Evolutionary conservation across 2,113 vertebrate species (phyloP).

Genomic region (Lagopus leucura): DNA sequence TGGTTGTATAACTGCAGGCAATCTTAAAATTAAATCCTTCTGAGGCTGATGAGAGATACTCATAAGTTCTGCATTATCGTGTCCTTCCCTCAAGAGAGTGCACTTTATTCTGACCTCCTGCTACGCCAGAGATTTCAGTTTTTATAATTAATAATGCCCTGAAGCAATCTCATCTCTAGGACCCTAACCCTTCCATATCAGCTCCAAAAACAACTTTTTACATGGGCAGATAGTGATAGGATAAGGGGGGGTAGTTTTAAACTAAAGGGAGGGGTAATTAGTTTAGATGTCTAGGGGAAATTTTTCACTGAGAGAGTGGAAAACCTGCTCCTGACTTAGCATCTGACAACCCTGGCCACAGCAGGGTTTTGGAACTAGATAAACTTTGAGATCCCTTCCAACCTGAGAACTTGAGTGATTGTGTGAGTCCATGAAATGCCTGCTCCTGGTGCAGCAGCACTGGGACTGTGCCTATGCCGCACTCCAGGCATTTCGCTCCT

Average conservation of each 20-base stretch:
- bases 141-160: background rate
- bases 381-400: no score
- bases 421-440: background rate
- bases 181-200: background rate
- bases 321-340: no score
- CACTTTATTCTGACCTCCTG: background rate
- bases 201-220: background rate
- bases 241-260: no score
- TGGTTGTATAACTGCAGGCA: background rate
- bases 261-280: no score
- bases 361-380: no score
- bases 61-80: background rate
- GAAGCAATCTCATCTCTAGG: background rate
- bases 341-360: no score
- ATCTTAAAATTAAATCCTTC: background rate
- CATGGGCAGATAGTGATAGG: no score
- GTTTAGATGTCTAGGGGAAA: no score
- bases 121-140: background rate
- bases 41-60: background rate
- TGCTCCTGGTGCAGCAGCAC: background rate
- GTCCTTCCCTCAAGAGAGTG: background rate
- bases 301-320: no score
- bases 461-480: fast-evolving
- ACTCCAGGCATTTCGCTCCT: background rate
- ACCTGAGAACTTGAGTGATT: no score